Evolutionary conservation across 2,888 invertebrate species (phyloP), one percentile per base, ranked within the genome.

Genomic region (Mesorhabditis belari): DNA sequence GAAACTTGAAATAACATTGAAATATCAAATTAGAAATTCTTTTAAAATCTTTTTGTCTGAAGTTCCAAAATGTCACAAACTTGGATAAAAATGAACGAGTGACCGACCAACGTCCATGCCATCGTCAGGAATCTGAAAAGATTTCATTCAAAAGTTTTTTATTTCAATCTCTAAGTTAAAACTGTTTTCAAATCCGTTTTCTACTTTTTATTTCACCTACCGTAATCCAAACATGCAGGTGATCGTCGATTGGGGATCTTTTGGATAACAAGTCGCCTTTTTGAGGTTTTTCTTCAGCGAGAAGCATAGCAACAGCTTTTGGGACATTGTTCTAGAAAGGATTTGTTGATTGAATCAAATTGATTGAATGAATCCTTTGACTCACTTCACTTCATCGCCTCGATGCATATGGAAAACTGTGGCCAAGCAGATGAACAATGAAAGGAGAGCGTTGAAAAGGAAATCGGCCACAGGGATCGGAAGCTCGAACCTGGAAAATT

Each of bases 31-130:
- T 53, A 24, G 25, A 4, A 25, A 21, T 53, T 19, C 21, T 53
- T 25, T 24, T 12, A 24, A 3, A 5, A 53, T n/a, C 19, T 3
- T 26, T 19, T 3, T 52, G 12, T 17, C 21, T 17, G 12, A 12
- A n/a, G 12, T 52, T 17, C 17, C 9, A 55, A 17, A 3, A 26
- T 12, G 24, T 23, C 57, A 12, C 2, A n/a, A n/a, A 65, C 64
- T 61, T 77, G 80, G 19, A 77, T 72, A 59, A 80, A 79, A 52
- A 80, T 77, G 65, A 80, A 80, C 1, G 79, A 80, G 63, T 80
- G 80, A 3, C 80, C 80, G 44, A 80, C 60, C 25, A 80, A 63
- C 3, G 80, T 80, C 80, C 80, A 80, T 24, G 75, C 73, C 76
- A 80, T 81, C 21, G 80, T 74, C 17, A 77, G 62, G 55, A 80